Evolutionary conservation across 1,140 invertebrate genomes (phyloP), one percentile per base, ranked within the genome.

Genomic region (Drosophila novamexicana): DNA sequence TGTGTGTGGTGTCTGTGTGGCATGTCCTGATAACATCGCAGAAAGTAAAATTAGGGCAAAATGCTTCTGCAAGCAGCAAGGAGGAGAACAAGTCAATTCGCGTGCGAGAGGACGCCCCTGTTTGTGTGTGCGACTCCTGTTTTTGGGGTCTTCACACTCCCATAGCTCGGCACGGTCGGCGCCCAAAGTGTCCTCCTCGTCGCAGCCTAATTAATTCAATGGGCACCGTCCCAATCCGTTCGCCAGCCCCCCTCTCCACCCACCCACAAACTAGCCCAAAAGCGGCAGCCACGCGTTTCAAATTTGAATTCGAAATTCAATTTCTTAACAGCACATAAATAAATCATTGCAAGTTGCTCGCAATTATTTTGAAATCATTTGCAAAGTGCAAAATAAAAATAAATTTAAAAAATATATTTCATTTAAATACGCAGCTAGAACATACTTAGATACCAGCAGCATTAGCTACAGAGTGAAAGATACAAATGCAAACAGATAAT

Each of bases 1-100:
- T 40, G 50, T 74, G 45, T 49, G 40, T 36, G 22, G 61, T 56
- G 56, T 75, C 9, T 75, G 59, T 75, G 67, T 37, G 73, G 73
- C 61, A 32, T 80, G 81, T 85, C 81, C 84, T 84, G 84, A 89
- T 89, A 84, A 84, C 84, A 89, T 89, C 84, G 84, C 77, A 76
- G 84, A 89, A 89, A 89, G 84, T 89, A 89, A 89, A 89, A 89
- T 89, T 89, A 81, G 84, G 84, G 84, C 84, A 89, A 84, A 85
- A 83, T 90, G 65, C 77, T 84, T 64, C 68, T 66, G 71, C 47
- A 44, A 9, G n/a, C n/a, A 10, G 39, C 39, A 12, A 10, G 42
- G 36, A 65, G 29, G 10, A 42, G 37, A 36, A 53, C 54, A 64
- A 75, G 58, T 36, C 73, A 71, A 47, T 42, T 74, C 44, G 49